phyloP scores from a whole-genome alignment of 2,797 vertebrate species.

The Picus viridis region DNA sequence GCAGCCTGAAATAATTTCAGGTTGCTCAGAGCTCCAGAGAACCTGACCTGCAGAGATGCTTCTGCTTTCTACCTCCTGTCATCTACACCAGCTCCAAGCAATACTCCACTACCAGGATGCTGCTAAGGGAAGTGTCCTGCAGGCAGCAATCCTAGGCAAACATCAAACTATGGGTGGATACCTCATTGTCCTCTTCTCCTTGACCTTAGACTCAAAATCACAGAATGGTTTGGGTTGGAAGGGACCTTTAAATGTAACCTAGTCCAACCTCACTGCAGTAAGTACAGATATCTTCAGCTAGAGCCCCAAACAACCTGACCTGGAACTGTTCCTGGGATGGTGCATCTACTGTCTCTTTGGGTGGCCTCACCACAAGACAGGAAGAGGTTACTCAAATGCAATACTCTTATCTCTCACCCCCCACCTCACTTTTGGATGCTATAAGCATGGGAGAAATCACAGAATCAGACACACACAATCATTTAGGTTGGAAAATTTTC shows the following conservation, averaged over 20 bases:
- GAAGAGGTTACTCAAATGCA: fast-evolving
- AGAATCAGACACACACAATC: no score
- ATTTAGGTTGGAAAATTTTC: no score
- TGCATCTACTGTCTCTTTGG: no score
- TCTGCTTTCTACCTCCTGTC: not conserved
- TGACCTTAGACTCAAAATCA: not conserved
- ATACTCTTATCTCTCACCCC: not conserved
- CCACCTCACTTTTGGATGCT: not conserved
- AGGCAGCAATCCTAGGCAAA: not conserved
- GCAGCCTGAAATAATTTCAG: not conserved
- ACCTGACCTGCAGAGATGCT: not conserved
- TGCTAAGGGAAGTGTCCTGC: not conserved
- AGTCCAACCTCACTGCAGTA: no score
- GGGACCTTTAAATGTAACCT: no score
- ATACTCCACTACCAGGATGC: not conserved
- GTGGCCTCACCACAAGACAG: not conserved
- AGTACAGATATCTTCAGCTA: no score
- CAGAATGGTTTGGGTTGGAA: no score
- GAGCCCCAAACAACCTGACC: no score
- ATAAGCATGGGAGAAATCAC: not conserved
- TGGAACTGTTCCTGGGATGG: no score
- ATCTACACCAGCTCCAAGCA: not conserved
- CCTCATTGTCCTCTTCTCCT: not conserved
- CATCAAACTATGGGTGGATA: not conserved
- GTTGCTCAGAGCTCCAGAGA: not conserved